These are phyloP conservation scores for Hedya salicella DNA, from an alignment of 2,888 invertebrate genomes.

Conservation along the genomic window DNA sequence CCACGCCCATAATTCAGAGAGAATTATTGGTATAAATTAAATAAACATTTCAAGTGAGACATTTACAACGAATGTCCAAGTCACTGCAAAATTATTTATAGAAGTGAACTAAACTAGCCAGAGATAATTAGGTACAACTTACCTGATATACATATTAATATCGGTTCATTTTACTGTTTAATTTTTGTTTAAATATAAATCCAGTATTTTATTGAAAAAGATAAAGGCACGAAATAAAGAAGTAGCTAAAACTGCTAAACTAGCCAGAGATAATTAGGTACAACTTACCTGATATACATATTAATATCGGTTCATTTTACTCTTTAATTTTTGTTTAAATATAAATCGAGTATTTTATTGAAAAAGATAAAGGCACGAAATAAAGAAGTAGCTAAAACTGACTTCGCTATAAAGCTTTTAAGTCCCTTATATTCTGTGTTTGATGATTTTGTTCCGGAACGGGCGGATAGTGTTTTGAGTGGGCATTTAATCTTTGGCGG, in stretches of 20 bases:
- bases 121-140: constrained; percentile 59
- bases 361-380: not conserved
- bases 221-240: not conserved
- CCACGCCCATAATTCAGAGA: constrained; percentile 78
- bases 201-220: not conserved
- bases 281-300: constrained; percentile 20
- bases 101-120: constrained; percentile 56
- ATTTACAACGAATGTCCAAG: constrained; percentile 72
- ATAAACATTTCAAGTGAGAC: constrained; percentile 80
- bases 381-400: not conserved
- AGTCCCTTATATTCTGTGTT: constrained; percentile 51
- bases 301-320: not conserved
- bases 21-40: constrained; percentile 82
- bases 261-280: constrained; percentile 60
- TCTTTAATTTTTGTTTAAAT: not conserved
- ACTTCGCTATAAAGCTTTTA: not conserved
- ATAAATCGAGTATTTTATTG: not conserved
- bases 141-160: constrained; percentile 15
- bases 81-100: constrained; percentile 72
- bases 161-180: not conserved
- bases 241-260: too few species aligned
- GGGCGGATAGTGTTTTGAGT: constrained; percentile 63
- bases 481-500: constrained; percentile 70
- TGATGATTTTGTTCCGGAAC: constrained; percentile 64
- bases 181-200: not conserved